Base-by-base conservation (phyloP, 2,888 invertebrate genomes). In the Xanthostigma xanthostigma region DNA sequence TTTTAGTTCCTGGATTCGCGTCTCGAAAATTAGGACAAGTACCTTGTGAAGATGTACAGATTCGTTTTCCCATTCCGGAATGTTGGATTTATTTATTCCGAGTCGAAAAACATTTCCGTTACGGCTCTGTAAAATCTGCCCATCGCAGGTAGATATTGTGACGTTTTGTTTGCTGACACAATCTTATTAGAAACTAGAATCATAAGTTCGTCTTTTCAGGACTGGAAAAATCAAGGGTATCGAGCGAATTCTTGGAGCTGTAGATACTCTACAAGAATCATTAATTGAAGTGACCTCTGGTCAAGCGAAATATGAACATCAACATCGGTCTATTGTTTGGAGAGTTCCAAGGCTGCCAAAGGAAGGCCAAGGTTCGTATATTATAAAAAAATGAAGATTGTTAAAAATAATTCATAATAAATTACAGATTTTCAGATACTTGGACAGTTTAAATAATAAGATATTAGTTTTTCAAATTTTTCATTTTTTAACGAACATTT, bases 71-170 rank as follows among this genome's bases (percentile, higher is more conserved):
- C 11, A 92, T 99, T 60, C 98, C 98, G 14, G 97, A 99, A 70
- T 90, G 92, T 63, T 99, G 98, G 98, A 96, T 98, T 62, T 98
- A 98, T 69, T 74, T 97, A 62, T 98, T 98, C 73, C 79, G 98
- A 52, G 94, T 95, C 41, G 98, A 99, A 69, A 95, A 95, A 63
- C 91, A 96, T 67, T 97, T 97, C 68, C 80, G 94, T 62, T 94
- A 94, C 65, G 95, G 95, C 12, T 93, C 94, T n/a, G 88, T 95
- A 34, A 94, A 96, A 69, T 92, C 94, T 0, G 87, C 93, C 13
- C 88, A 89, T 67, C 75, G 83, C 58, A 69, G 75, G 74, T 73
- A 59, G 54, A 49, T 45, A 9, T 27, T 27, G 27, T 13, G 12
- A 13, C 12, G 9, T 44, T 40, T 27, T 36, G 47, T 40, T 45